Evolutionary conservation across 2,797 vertebrate species (phyloP).

Genomic region (Rhinatrema bivittatum): DNA sequence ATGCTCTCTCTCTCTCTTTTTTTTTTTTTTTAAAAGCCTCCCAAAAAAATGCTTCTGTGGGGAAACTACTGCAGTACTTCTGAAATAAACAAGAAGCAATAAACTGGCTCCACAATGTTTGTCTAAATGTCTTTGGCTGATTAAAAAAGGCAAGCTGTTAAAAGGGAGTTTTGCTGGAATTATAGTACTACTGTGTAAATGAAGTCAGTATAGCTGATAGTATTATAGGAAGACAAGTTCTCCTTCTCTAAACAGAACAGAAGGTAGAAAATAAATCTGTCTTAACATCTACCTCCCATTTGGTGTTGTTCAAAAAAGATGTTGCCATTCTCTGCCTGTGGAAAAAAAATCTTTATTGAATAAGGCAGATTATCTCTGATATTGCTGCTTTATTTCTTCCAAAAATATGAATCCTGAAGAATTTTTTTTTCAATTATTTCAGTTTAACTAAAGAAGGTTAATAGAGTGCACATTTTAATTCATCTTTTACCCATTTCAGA

Average conservation of each 20-base stretch:
- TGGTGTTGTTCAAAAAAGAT: no score
- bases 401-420: no score
- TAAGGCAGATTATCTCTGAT: no score
- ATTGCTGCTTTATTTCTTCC: no score
- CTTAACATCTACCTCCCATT: slow-evolving; percentile 8
- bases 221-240: not conserved
- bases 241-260: not conserved
- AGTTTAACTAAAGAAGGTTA: no score
- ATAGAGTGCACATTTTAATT: no score
- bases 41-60: not conserved
- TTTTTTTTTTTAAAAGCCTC: not conserved
- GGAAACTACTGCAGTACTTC: not conserved
- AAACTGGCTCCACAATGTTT: not conserved
- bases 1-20: not conserved
- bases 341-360: no score
- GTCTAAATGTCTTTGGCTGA: not conserved
- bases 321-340: no score
- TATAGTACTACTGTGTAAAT: not conserved
- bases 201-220: not conserved
- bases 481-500: no score
- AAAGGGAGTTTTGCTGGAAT: not conserved
- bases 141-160: not conserved
- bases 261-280: no score
- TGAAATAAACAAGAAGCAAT: not conserved
- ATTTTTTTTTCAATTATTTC: no score